Percentiles rank a stretch among this genome's conserved stretches.
phyloP scores from a whole-genome alignment of 2,113 vertebrate species.

The Vidua chalybeata region DNA sequence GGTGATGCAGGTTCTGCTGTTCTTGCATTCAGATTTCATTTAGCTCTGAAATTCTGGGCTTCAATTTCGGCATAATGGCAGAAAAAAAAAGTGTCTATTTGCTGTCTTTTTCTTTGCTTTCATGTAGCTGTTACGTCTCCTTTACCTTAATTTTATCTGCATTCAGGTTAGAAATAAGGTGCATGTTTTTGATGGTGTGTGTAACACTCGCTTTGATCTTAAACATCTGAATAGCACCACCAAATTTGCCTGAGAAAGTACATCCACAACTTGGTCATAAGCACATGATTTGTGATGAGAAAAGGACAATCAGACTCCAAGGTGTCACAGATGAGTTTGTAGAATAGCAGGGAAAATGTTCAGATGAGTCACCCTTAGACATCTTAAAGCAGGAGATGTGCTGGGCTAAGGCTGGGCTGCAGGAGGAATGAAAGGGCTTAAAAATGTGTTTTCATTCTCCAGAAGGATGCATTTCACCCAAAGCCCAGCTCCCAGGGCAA shows the following conservation, averaged over 20 bases:
- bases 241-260: neutral
- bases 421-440: neutral
- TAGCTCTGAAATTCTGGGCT: neutral
- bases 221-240: neutral
- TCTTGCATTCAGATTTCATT: neutral
- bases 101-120: neutral
- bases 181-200: rapidly evolving
- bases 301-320: neutral
- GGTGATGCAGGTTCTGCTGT: neutral
- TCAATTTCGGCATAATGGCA: neutral
- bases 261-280: neutral
- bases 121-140: neutral
- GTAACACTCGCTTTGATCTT: neutral
- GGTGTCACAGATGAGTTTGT: neutral
- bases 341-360: neutral
- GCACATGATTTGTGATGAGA: neutral
- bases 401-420: neutral
- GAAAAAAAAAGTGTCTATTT: neutral
- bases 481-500: neutral
- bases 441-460: neutral
- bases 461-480: neutral
- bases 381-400: neutral
- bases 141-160: neutral
- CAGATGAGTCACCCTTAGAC: neutral
- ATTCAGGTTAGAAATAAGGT: neutral